These are phyloP conservation scores for Prosapia bicincta DNA, from an alignment of 2,888 invertebrate species.

Conservation along the genomic window DNA sequence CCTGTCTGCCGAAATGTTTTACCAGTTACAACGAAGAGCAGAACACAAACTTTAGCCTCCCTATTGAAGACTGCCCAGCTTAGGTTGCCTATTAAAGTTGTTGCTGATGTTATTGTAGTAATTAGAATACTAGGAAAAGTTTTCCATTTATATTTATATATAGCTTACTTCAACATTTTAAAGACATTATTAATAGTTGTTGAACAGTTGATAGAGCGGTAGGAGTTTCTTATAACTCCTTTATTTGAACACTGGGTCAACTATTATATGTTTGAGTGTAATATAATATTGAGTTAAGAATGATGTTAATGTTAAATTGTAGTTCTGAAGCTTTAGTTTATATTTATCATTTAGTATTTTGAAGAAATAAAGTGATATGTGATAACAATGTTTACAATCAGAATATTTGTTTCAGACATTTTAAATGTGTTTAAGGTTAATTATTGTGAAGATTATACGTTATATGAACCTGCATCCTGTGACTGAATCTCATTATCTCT, in stretches of 20 bases:
- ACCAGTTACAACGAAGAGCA: conserved; percentile 7
- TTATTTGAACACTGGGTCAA: not conserved
- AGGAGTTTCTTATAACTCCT: not conserved
- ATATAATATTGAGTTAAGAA: not conserved
- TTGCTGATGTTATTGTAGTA: not conserved
- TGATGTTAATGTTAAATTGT: not conserved
- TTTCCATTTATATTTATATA: conserved; percentile 2
- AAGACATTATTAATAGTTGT: not conserved
- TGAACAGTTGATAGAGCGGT: not conserved
- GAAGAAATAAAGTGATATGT: not conserved
- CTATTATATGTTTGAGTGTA: not conserved
- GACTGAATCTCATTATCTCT: not conserved
- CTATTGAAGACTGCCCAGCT: conserved; percentile 25
- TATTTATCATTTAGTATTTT: not conserved
- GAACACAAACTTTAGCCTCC: conserved; percentile 12
- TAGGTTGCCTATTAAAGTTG: conserved; percentile 9
- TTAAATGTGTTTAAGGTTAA: not conserved
- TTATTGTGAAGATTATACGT: not conserved
- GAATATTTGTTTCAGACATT: not conserved
- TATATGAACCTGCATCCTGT: not conserved
- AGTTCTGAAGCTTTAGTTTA: not conserved
- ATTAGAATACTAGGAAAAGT: not conserved
- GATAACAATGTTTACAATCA: not conserved
- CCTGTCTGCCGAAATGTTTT: not conserved
- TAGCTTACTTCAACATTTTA: not conserved